Base-by-base conservation (phyloP, 1,140 invertebrate genomes). In the Zaprionus taronus region DNA sequence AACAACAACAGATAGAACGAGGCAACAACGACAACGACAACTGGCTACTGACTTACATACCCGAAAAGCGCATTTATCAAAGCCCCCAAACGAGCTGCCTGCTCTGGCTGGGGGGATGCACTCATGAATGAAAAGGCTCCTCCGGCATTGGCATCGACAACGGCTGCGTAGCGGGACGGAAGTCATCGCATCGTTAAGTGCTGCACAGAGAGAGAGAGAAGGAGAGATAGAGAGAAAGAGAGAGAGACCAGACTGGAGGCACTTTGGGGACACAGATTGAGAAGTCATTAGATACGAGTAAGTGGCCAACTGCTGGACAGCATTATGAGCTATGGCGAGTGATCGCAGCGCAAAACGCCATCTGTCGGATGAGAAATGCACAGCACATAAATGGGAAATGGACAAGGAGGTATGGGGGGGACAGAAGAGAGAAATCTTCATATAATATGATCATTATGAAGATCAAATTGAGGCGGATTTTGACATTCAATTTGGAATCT, bases 21-120 rank as follows among this genome's bases (percentile, higher is more conserved):
- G 31, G 31, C 34, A 63, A 53, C 47, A 47, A 73, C 76, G 47
- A 65, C 62, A 67, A 72, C 22, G 49, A 68, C 76, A 84, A 90
- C 84, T 85, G 79, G 85, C 85, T 89, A 90, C 85, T 89, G 85
- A 89, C 85, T 89, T 89, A 89, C 85, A 90, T 89, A 89, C 85
- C 85, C 85, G 67, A 90, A 85, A 85, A 75, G 86, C 85, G 85
- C 85, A 90, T 90, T 90, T 90, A 90, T 90, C 85, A 90, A 90
- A 90, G 81, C 57, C 58, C 63, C 47, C 47, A 77, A 80, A 68
- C 53, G 72, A 79, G 71, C 72, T 73, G 66, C 12, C 36, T 20
- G 26, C 38, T 47, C 41, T n/a, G 41, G 44, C 28, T 5, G 34
- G 0, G 24, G 47, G 15, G 22, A 34, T 62, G 63, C 60, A 75